These are phyloP conservation scores for Sebastes itinus DNA, from an alignment of 2,797 vertebrate genomes.

Conservation along the genomic window DNA sequence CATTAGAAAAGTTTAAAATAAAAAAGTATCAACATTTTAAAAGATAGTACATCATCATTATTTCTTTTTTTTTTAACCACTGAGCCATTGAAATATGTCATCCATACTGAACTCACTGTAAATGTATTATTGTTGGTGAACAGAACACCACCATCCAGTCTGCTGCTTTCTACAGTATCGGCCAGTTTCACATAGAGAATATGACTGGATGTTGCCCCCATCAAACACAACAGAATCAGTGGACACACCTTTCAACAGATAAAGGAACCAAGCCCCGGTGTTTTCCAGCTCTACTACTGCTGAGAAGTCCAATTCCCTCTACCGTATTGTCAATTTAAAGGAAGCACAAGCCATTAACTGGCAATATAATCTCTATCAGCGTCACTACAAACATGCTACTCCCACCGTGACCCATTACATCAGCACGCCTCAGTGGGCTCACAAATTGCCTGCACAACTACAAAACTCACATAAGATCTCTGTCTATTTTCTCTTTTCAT, in stretches of 20 bases:
- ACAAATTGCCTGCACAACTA: constrained; percentile 37
- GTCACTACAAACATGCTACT: constrained; percentile 52
- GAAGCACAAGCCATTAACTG: constrained; percentile 65
- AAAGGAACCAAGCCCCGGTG: neutral
- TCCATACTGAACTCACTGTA: neutral
- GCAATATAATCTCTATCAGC: constrained; percentile 53
- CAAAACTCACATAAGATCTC: constrained; percentile 35
- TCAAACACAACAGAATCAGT: constrained; percentile 12
- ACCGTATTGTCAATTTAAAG: constrained; percentile 45
- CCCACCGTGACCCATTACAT: constrained; percentile 43
- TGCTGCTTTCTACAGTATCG: constrained; percentile 4
- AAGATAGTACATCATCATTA: constrained; percentile 13
- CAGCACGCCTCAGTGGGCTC: constrained; percentile 36
- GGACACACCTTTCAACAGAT: constrained; percentile 4
- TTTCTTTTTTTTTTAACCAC: constrained; percentile 1
- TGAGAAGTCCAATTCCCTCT: constrained; percentile 18
- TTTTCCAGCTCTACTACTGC: constrained; percentile 15
- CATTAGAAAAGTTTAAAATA: constrained; percentile 38
- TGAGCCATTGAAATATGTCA: neutral
- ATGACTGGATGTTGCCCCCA: neutral
- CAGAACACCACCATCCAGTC: neutral
- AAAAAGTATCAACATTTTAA: constrained; percentile 20
- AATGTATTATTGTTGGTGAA: constrained; percentile 2
- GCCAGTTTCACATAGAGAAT: neutral
- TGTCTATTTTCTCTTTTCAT: neutral